phyloP scores from a whole-genome alignment of 2,113 vertebrate genomes.

The Dromas ardeola region DNA sequence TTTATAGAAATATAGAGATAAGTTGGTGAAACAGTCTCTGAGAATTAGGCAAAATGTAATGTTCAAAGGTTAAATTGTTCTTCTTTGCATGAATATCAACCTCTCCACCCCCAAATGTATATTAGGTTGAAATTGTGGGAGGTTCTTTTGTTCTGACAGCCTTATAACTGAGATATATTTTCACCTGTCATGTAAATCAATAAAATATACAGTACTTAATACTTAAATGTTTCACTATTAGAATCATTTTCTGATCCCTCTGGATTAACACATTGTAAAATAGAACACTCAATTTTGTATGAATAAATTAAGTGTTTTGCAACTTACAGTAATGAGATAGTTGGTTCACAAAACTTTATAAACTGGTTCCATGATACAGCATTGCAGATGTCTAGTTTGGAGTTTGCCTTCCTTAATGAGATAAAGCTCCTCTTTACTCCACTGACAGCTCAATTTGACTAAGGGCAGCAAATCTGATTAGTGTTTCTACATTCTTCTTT shows the following conservation, averaged over 20 bases:
- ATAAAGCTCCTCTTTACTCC: not conserved
- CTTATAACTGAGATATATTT: constrained; percentile 62
- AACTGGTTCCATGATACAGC: not conserved
- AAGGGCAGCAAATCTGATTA: not conserved
- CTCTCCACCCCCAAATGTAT: not conserved
- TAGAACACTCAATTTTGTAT: constrained; percentile 48
- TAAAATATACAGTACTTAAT: constrained; percentile 68
- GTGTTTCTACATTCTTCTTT: not conserved
- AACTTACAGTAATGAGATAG: constrained; percentile 52
- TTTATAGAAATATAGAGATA: not conserved
- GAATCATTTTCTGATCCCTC: constrained; percentile 51
- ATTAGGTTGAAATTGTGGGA: constrained; percentile 52
- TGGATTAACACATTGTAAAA: constrained; percentile 61
- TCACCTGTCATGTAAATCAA: constrained; percentile 70
- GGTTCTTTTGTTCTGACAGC: constrained; percentile 55
- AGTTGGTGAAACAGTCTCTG: not conserved
- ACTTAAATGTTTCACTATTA: constrained; percentile 68
- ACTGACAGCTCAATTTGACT: not conserved
- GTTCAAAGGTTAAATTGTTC: not conserved
- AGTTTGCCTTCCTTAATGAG: not conserved
- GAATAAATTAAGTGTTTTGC: constrained; percentile 62
- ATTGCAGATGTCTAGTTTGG: not conserved
- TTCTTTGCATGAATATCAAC: not conserved
- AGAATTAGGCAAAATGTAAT: not conserved
- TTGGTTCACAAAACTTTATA: constrained; percentile 27